Evolutionary conservation across 23 tunicate genomes (phyloP).

Genomic region (Trididemnum nubilum): DNA sequence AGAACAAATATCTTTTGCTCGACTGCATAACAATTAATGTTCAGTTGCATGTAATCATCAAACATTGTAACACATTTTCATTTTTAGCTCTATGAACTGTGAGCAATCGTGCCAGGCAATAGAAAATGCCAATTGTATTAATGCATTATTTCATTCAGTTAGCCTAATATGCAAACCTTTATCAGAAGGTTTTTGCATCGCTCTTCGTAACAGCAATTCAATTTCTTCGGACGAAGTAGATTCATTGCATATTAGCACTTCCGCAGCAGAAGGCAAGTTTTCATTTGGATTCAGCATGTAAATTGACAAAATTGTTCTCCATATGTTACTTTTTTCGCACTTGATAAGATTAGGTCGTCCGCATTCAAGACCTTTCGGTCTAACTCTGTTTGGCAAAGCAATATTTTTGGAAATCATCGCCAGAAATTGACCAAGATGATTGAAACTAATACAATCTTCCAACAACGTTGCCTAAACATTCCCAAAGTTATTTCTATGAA

Average conservation of each 20-base stretch:
- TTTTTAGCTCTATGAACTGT: neutral
- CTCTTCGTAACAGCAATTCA: constrained; percentile 54
- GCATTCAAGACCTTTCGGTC: neutral
- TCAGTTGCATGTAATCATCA: no score
- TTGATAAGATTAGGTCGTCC: constrained; percentile 50
- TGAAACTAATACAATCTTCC: constrained; percentile 40
- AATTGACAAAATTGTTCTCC: constrained; percentile 24
- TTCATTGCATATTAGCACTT: constrained; percentile 55
- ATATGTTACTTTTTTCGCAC: constrained; percentile 24
- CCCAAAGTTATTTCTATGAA: no score
- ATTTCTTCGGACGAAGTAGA: constrained; percentile 47
- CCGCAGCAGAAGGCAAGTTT: constrained; percentile 45
- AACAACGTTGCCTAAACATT: constrained; percentile 32
- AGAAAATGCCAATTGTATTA: no score
- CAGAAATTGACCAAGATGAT: constrained; percentile 48
- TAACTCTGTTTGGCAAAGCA: neutral
- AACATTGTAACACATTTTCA: no score
- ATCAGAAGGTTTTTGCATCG: constrained; percentile 17
- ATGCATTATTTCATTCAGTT: no score
- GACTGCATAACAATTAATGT: no score
- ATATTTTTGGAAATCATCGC: constrained; percentile 6
- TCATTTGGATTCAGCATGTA: constrained; percentile 26
- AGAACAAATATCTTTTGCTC: no score
- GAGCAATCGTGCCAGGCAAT: neutral
- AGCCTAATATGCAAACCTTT: constrained; percentile 2